These are phyloP conservation scores for Limonius californicus DNA, from an alignment of 1,140 invertebrate genomes.

Conservation along the genomic window DNA sequence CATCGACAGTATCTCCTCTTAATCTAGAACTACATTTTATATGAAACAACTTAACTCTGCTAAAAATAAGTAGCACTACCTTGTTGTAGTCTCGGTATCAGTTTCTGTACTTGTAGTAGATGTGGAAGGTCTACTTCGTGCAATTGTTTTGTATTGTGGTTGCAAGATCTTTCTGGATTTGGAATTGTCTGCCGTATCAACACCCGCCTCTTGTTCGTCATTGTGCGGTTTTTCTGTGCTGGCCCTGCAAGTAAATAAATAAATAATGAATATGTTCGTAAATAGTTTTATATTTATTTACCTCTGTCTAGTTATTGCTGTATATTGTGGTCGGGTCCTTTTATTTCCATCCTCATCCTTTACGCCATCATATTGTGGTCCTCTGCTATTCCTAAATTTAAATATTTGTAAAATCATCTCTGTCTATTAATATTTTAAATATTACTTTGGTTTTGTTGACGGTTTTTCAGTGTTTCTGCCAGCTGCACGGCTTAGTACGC, in stretches of 20 bases:
- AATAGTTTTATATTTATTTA: conserved; percentile 25
- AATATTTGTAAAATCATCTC: background rate
- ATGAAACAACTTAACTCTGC: too few species aligned
- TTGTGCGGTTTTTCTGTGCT: conserved; percentile 31
- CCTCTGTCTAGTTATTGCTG: conserved; percentile 51
- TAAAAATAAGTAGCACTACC: background rate
- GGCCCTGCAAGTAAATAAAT: conserved; percentile 22
- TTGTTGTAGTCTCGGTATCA: background rate
- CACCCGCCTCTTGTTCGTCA: conserved; percentile 35
- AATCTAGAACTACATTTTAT: too few species aligned
- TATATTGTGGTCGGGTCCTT: conserved; percentile 61
- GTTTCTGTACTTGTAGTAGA: conserved; percentile 36
- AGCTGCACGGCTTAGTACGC: conserved; percentile 53
- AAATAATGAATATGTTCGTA: too few species aligned
- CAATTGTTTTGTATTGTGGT: conserved; percentile 64
- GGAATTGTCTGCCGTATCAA: conserved; percentile 31
- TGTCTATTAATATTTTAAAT: too few species aligned
- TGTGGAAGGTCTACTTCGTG: conserved; percentile 55
- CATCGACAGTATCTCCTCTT: background rate
- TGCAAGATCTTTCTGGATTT: conserved; percentile 38
- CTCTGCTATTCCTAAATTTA: conserved; percentile 53
- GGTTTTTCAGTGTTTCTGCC: conserved; percentile 21
- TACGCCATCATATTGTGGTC: conserved; percentile 68
- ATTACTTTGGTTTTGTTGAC: conserved; percentile 21
- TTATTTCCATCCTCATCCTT: conserved; percentile 33